These are phyloP conservation scores for Girardinichthys multiradiatus DNA, from an alignment of 2,113 vertebrate genomes.

Conservation along the genomic window DNA sequence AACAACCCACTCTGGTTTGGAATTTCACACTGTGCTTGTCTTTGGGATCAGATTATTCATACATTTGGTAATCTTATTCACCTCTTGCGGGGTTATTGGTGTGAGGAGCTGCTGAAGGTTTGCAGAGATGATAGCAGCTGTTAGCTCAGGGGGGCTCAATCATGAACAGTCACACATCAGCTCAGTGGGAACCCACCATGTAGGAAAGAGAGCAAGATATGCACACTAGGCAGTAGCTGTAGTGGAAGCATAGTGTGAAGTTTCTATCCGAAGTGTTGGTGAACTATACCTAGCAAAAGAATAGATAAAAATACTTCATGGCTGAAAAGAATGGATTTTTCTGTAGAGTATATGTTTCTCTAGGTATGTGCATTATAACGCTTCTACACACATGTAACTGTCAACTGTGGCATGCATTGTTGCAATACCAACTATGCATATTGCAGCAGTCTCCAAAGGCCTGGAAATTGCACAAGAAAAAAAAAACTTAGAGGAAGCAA, in stretches of 20 bases:
- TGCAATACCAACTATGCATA: conserved; percentile 51
- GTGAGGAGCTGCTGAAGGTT: conserved; percentile 26
- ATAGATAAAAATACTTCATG: not conserved
- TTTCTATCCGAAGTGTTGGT: conserved; percentile 36
- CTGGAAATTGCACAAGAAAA: conserved; percentile 36
- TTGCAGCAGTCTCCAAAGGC: conserved; percentile 33
- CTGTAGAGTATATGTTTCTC: conserved; percentile 11
- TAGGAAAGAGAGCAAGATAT: conserved; percentile 41
- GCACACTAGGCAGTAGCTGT: conserved; percentile 25
- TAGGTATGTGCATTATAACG: not conserved
- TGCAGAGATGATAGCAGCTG: conserved; percentile 61
- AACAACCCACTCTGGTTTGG: conserved; percentile 38
- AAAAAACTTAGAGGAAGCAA: conserved; percentile 46
- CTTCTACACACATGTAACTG: conserved; percentile 1
- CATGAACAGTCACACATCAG: conserved; percentile 60
- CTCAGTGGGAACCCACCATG: conserved; percentile 33
- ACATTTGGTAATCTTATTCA: conserved; percentile 62
- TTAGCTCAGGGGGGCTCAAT: conserved; percentile 66
- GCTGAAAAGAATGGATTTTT: conserved; percentile 18
- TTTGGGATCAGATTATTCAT: conserved; percentile 55
- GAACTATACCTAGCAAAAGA: conserved; percentile 7
- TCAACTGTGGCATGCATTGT: conserved; percentile 29
- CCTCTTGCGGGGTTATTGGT: conserved; percentile 21
- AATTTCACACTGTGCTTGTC: conserved; percentile 51
- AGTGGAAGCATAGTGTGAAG: not conserved